phyloP scores from a whole-genome alignment of 30 jellyfish, hydroid and myxozoan genomes.

The Aurelia aurita region DNA sequence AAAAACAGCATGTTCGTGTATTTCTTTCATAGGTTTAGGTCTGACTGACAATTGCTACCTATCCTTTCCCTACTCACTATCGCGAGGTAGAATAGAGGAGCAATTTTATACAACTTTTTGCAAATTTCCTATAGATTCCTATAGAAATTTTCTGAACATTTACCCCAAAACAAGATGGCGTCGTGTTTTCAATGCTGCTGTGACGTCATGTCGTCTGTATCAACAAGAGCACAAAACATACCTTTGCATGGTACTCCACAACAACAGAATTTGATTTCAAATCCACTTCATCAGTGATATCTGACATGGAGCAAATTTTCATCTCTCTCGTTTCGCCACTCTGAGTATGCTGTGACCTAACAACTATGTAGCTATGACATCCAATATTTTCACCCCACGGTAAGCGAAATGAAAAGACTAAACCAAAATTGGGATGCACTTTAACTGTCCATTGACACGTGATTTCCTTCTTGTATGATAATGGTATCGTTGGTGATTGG shows the following conservation, averaged over 20 bases:
- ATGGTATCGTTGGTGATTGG: constrained; percentile 77
- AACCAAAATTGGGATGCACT: constrained; percentile 37
- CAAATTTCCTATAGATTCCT: too few relatives aligned
- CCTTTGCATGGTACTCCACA: constrained; percentile 85
- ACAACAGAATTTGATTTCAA: constrained; percentile 63
- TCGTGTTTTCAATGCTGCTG: too few relatives aligned
- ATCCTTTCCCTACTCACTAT: too few relatives aligned
- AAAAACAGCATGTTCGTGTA: too few relatives aligned
- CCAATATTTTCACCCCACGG: constrained; percentile 69
- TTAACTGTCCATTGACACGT: constrained; percentile 75
- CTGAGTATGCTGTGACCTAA: constrained; percentile 12
- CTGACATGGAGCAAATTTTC: constrained; percentile 78
- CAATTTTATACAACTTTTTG: too few relatives aligned
- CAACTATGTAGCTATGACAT: constrained; percentile 59
- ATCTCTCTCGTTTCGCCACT: background rate
- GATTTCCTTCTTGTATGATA: constrained; percentile 60
- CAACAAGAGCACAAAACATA: constrained; percentile 1
- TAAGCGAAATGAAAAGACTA: constrained; percentile 61
- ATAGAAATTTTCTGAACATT: too few relatives aligned
- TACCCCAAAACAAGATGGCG: too few relatives aligned
- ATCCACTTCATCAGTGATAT: constrained; percentile 51
- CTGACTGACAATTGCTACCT: too few relatives aligned
- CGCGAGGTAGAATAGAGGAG: too few relatives aligned
- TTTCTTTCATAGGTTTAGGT: too few relatives aligned
- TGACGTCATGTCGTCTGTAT: too few relatives aligned